Percentiles rank a stretch among this genome's conserved stretches.
Evolutionary conservation across 2,888 invertebrate species (phyloP).

Genomic region (Acleris cristana): DNA sequence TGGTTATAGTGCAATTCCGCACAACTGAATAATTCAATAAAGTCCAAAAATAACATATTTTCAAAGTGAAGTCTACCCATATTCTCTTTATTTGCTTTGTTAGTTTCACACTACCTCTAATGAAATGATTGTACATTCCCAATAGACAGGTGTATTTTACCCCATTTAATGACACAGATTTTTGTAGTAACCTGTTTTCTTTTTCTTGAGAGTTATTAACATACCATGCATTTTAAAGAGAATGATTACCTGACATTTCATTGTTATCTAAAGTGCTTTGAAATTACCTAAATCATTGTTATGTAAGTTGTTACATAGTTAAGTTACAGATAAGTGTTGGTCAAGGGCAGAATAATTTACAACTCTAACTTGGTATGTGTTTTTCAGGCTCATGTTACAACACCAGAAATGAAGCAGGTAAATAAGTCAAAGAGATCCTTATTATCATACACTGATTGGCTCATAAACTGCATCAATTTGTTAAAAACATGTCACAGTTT

Average conservation of each 20-base stretch:
- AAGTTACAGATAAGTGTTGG: conserved; percentile 8
- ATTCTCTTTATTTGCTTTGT: not conserved
- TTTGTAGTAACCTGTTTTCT: conserved; percentile 2
- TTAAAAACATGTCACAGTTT: not conserved
- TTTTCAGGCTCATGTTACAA: conserved; percentile 80
- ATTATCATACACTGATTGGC: not conserved
- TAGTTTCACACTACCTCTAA: no score
- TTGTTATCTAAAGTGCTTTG: conserved; percentile 34
- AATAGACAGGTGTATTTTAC: no score
- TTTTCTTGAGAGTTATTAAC: not conserved
- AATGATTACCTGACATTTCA: conserved; percentile 13
- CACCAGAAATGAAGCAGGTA: conserved; percentile 84
- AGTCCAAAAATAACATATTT: no score
- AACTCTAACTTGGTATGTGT: conserved; percentile 37
- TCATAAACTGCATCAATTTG: not conserved
- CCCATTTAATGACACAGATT: not conserved
- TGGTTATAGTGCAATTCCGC: no score
- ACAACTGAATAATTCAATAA: no score
- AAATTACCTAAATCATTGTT: conserved; percentile 24
- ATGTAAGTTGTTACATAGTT: not conserved
- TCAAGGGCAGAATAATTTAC: not conserved
- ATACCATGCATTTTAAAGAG: conserved; percentile 17
- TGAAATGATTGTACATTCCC: no score
- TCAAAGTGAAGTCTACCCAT: no score
- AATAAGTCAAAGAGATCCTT: conserved; percentile 31